phyloP scores from a whole-genome alignment of 2,888 invertebrate species.

The Desoria tigrina region DNA sequence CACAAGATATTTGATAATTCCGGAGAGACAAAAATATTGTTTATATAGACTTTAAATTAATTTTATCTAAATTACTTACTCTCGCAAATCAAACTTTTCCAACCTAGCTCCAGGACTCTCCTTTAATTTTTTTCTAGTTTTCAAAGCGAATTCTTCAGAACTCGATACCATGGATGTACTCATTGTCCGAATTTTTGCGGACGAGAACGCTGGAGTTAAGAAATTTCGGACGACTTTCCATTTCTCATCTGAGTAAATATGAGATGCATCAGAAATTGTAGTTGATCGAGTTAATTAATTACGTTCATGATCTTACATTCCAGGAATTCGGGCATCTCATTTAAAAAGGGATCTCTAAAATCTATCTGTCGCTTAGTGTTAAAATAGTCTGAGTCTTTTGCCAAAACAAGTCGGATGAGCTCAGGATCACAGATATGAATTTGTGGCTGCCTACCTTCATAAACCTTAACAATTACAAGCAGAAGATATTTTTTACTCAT shows the following conservation, averaged over 20 bases:
- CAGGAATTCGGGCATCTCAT: conserved; percentile 44
- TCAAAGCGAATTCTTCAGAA: conserved; percentile 14
- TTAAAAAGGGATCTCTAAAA: conserved; percentile 36
- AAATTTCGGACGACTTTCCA: conserved; percentile 37
- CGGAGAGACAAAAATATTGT: background rate
- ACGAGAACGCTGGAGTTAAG: conserved; percentile 30
- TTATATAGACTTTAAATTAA: too few relatives aligned
- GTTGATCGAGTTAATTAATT: background rate
- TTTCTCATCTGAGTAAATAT: conserved; percentile 37
- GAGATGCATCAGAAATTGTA: too few relatives aligned
- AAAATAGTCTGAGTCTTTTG: conserved; percentile 43
- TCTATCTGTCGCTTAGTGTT: conserved; percentile 30
- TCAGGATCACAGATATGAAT: conserved; percentile 38
- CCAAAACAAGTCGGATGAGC: conserved; percentile 34
- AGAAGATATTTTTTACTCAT: too few relatives aligned
- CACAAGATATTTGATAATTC: conserved; percentile 1
- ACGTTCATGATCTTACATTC: conserved; percentile 18
- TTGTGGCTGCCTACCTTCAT: conserved; percentile 40
- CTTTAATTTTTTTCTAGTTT: background rate
- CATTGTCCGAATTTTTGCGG: conserved; percentile 38
- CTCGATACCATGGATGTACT: conserved; percentile 26
- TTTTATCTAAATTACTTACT: conserved; percentile 26
- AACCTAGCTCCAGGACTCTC: background rate
- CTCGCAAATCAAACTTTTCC: conserved; percentile 31
- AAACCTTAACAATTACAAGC: conserved; percentile 39